A percentile compares a stretch with the other conserved stretches of the same genome.
phyloP scores from a whole-genome alignment of 2,113 vertebrate species.

The Melospiza melodia region DNA sequence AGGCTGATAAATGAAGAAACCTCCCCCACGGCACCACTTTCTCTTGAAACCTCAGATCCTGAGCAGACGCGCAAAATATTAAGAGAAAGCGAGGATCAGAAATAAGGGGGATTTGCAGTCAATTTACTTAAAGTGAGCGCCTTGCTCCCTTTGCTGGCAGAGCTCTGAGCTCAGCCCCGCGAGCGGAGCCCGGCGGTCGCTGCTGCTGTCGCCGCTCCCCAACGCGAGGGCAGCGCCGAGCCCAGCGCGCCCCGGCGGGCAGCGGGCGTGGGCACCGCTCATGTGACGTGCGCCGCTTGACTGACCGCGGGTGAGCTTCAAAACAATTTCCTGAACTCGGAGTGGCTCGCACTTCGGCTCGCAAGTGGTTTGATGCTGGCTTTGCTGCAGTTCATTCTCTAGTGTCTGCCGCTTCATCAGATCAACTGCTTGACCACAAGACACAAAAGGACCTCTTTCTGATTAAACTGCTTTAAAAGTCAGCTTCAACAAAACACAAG shows the following conservation, averaged over 20 bases:
- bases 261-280: too few relatives aligned
- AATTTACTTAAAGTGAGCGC: neutral
- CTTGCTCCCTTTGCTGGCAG: neutral
- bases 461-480: neutral
- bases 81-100: neutral
- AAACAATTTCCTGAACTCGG: neutral
- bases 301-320: neutral
- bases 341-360: neutral
- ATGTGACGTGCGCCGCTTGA: neutral
- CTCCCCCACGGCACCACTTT: neutral
- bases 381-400: neutral
- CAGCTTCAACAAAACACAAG: neutral
- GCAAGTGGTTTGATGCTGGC: fast-evolving
- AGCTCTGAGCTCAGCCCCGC: fast-evolving
- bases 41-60: neutral
- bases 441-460: neutral
- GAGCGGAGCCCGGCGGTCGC: neutral
- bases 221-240: fast-evolving
- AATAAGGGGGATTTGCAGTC: neutral
- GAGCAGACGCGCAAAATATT: neutral
- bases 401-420: neutral
- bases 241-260: neutral
- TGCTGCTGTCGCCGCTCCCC: fast-evolving
- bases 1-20: constrained; percentile 29
- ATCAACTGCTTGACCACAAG: neutral